Conservation (phyloP, 53 echinoderm and acorn worm species). For the Astropecten irregularis region DNA sequence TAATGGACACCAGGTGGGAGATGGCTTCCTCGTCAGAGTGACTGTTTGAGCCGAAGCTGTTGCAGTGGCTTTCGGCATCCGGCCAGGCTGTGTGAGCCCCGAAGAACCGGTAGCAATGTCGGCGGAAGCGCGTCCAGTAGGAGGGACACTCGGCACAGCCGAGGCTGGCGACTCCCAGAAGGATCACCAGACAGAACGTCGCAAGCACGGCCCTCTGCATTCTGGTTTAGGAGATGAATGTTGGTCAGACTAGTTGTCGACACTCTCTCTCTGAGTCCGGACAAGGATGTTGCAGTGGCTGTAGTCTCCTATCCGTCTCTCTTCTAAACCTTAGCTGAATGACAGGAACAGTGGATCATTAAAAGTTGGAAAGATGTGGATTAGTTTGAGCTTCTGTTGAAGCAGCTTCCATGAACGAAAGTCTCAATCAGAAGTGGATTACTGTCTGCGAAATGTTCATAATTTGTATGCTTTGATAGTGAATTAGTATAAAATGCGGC, state of each 20-base stretch:
- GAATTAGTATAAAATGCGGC: too few relatives aligned
- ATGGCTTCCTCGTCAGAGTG: slow-evolving; percentile 40
- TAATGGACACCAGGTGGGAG: slow-evolving; percentile 50
- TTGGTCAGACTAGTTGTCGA: too few relatives aligned
- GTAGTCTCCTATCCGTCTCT: background rate
- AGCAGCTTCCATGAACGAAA: too few relatives aligned
- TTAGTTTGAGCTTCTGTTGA: too few relatives aligned
- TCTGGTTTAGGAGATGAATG: background rate
- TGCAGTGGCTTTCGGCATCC: slow-evolving; percentile 52
- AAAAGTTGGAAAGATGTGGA: too few relatives aligned
- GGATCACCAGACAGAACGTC: slow-evolving; percentile 5
- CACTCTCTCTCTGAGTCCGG: too few relatives aligned
- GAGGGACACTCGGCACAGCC: slow-evolving; percentile 47
- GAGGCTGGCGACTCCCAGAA: background rate
- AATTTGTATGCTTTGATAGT: too few relatives aligned
- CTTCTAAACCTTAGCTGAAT: background rate
- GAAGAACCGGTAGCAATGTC: slow-evolving; percentile 58
- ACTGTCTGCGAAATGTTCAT: too few relatives aligned
- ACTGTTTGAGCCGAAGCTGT: slow-evolving; percentile 37
- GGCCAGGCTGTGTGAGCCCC: slow-evolving; percentile 36
- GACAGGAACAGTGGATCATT: too few relatives aligned
- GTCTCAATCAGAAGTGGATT: too few relatives aligned
- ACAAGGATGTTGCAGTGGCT: too few relatives aligned
- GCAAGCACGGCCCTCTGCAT: slow-evolving; percentile 21
- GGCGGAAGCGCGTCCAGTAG: slow-evolving; percentile 53